Base-by-base conservation (phyloP, 1,140 invertebrate genomes). In the Agrilus planipennis region DNA sequence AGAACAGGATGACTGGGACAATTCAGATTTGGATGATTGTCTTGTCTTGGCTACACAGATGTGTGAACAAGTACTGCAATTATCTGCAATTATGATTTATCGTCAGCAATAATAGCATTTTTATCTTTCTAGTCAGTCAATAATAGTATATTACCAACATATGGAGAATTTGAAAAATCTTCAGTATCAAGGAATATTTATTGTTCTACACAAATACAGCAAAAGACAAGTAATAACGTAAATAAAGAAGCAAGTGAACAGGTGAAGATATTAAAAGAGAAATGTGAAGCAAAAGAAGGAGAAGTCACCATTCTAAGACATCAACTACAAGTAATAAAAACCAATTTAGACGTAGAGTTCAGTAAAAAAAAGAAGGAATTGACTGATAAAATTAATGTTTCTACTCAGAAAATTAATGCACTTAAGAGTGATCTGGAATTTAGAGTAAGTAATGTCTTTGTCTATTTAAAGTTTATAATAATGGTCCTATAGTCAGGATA, bases 351-450 rank as follows among this genome's bases (percentile, higher is more conserved):
- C 27, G 19, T 18, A 9, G 52, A 57, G 21, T 41, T 49, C 14
- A 42, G 50, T 17, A 47, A 47, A 39, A 48, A 44, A 11, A 34
- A 44, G 11, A 45, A 43, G 29, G 50, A 57, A 45, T 57, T 49
- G 52, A 46, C 30, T 25, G 43, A 51, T 2, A 54, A 57, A 42
- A 39, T 53, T 7, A 21, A 16, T 14, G 9, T 14, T 7, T 32
- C 38, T 3, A 38, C 47, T n/a, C 54, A 49, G 25, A 49, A 57
- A 40, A 30, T 51, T 4, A 41, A 44, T 25, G 16, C 38, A 18
- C 25, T 51, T 18, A 48, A 45, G 41, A 57, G 54, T 46, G 46
- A 57, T 25, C 47, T 57, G 39, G 50, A 54, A 37, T 57, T 57
- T 41, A 51, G 53, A 23, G 50, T 54, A 45, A 34, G 28, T 5